These are phyloP conservation scores for Danio aesculapii DNA, from an alignment of 2,797 vertebrate genomes.

Conservation along the genomic window DNA sequence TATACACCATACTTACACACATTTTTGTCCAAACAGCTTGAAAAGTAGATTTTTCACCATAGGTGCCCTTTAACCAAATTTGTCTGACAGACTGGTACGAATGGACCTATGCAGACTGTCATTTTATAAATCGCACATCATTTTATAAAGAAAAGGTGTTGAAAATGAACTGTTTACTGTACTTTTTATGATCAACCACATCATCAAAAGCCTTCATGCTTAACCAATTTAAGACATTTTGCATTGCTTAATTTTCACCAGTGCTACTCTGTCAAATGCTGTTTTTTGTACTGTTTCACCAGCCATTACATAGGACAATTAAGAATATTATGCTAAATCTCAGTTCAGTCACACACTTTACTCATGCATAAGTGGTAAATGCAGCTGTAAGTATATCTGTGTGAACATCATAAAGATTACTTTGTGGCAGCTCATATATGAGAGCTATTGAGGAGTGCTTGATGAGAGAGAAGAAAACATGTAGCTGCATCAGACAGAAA, in stretches of 20 bases:
- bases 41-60: too few relatives aligned
- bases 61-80: too few relatives aligned
- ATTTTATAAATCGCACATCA: too few relatives aligned
- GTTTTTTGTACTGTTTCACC: slow-evolving; percentile 1
- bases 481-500: background rate
- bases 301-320: slow-evolving; percentile 10
- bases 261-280: slow-evolving; percentile 16
- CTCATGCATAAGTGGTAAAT: slow-evolving; percentile 13
- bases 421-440: background rate
- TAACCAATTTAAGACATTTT: background rate
- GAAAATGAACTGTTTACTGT: background rate
- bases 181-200: too few relatives aligned
- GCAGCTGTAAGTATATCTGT: slow-evolving; percentile 8
- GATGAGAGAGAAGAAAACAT: background rate
- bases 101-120: too few relatives aligned
- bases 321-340: slow-evolving; percentile 4
- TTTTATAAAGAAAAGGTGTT: background rate
- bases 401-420: slow-evolving; percentile 5
- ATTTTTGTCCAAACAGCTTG: too few relatives aligned
- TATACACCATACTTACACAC: too few relatives aligned
- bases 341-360: slow-evolving; percentile 2
- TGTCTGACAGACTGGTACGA: too few relatives aligned
- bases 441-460: background rate
- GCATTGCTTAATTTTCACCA: slow-evolving; percentile 6
- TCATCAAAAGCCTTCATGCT: background rate